Evolutionary conservation across 2,888 invertebrate genomes (phyloP).

Genomic region (Gibbula magus): DNA sequence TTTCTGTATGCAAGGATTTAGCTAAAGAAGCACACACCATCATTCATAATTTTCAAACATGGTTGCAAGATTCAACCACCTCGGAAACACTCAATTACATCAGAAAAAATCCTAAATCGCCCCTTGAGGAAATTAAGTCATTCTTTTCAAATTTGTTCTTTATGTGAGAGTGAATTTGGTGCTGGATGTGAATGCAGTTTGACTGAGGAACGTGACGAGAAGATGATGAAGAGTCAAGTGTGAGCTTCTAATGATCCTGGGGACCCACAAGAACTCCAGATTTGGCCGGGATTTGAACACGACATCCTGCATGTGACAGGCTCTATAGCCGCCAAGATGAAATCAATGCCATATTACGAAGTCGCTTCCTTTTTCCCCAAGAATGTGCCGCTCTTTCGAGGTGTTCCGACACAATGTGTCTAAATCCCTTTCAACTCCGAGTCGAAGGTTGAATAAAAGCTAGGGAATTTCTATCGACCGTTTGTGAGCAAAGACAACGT

Average conservation of each 20-base stretch:
- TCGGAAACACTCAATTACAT: constrained; percentile 28
- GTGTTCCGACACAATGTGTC: constrained; percentile 23
- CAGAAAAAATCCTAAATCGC: background rate
- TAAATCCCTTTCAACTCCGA: constrained; percentile 25
- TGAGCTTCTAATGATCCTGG: constrained; percentile 17
- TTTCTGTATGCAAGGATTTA: background rate
- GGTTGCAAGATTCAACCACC: background rate
- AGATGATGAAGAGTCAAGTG: constrained; percentile 16
- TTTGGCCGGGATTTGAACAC: background rate
- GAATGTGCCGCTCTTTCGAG: constrained; percentile 11
- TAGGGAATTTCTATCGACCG: constrained; percentile 24
- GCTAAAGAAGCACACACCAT: background rate
- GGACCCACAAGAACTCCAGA: background rate
- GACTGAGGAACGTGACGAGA: background rate
- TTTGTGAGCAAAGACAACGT: constrained; percentile 25
- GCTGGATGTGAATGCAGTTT: background rate
- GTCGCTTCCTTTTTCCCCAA: constrained; percentile 21
- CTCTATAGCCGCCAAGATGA: constrained; percentile 9
- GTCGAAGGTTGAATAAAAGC: background rate
- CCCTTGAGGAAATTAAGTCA: constrained; percentile 29
- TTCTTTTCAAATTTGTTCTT: constrained; percentile 31
- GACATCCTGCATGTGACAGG: constrained; percentile 28
- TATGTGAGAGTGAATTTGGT: constrained; percentile 1
- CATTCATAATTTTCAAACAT: constrained; percentile 5
- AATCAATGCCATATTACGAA: constrained; percentile 25